Evolutionary conservation across 2,113 vertebrate species (phyloP).

Genomic region (Paramormyrops kingsleyae): DNA sequence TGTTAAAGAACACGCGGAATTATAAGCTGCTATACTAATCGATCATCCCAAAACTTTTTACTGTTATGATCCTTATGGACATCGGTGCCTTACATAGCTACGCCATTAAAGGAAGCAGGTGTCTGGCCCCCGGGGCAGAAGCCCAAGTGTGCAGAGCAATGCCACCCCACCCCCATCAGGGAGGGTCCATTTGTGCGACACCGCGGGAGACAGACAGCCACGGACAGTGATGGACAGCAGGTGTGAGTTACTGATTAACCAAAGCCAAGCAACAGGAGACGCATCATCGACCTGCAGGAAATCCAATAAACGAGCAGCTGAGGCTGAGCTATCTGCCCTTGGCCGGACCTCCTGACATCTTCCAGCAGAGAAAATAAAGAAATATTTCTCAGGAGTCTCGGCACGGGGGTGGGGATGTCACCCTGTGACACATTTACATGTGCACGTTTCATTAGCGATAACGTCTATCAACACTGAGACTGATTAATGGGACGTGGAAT

Average conservation of each 20-base stretch:
- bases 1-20: neutral
- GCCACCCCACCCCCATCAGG: neutral
- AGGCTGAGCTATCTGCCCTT: conserved; percentile 6
- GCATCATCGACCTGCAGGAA: conserved; percentile 23
- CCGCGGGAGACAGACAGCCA: conserved; percentile 11
- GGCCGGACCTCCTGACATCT: neutral
- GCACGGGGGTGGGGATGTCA: neutral
- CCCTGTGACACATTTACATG: neutral
- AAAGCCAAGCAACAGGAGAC: conserved; percentile 23
- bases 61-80: neutral
- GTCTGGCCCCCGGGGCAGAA: neutral
- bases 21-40: neutral
- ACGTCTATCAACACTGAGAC: neutral
- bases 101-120: neutral
- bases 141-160: neutral
- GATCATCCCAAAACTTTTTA: neutral
- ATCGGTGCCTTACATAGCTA: neutral
- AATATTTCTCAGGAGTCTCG: neutral
- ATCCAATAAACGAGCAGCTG: conserved; percentile 13
- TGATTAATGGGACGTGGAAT: neutral
- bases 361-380: neutral
- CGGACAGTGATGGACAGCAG: conserved; percentile 24
- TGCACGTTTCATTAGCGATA: neutral
- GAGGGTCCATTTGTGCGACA: conserved; percentile 6
- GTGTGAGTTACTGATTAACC: conserved; percentile 27